Percentiles rank a stretch among this genome's conserved stretches.
Evolutionary conservation across 2,888 invertebrate species (phyloP).

Genomic region (Lithophane semibrunnea): DNA sequence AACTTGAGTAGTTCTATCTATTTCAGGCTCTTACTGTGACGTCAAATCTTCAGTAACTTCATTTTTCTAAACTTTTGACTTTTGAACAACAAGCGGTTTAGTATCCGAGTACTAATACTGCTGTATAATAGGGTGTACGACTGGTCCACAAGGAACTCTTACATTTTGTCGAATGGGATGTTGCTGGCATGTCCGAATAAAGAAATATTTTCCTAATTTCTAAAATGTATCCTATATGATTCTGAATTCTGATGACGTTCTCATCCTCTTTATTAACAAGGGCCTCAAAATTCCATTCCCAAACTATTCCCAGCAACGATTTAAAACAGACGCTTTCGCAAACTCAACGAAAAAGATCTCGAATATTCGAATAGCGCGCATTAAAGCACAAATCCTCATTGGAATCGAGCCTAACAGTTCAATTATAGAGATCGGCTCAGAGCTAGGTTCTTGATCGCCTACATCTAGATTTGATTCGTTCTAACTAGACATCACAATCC

Average conservation of each 20-base stretch:
- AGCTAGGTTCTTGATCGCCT: constrained; percentile 75
- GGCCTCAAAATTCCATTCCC: not conserved
- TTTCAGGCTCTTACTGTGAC: not conserved
- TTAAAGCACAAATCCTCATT: constrained; percentile 65
- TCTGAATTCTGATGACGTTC: not conserved
- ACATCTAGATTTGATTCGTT: constrained; percentile 87
- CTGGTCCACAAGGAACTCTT: not conserved
- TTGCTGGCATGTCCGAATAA: not conserved
- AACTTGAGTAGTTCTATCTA: constrained; percentile 1
- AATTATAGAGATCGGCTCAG: constrained; percentile 77
- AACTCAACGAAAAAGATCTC: constrained; percentile 30
- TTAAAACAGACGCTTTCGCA: constrained; percentile 36
- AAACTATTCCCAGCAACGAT: constrained; percentile 12
- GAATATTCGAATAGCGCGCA: constrained; percentile 48
- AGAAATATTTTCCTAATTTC: not conserved
- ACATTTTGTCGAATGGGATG: not conserved
- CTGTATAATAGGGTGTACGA: too few species aligned
- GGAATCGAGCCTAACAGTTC: constrained; percentile 77
- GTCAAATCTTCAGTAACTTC: constrained; percentile 2
- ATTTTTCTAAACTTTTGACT: not conserved
- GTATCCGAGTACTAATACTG: too few species aligned
- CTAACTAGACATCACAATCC: constrained; percentile 87
- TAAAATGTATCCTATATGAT: not conserved
- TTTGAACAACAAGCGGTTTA: not conserved
- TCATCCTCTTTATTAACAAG: not conserved